Base-by-base conservation (phyloP, 2,113 vertebrate species). In the Orthonyx spaldingii region DNA sequence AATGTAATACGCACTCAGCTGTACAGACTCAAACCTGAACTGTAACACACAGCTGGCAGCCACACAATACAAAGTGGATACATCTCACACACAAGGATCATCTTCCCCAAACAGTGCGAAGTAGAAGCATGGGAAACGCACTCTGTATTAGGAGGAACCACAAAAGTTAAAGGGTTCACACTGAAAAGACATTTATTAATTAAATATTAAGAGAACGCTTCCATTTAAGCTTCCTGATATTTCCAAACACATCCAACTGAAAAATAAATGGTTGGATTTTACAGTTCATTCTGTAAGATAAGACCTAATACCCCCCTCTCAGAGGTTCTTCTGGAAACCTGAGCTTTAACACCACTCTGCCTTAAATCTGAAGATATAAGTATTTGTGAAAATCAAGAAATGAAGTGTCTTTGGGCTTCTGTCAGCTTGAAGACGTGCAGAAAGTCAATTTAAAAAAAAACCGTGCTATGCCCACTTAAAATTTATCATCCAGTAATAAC, bases 101-200 rank as follows among this genome's bases (percentile, higher is more conserved):
- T 24, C 47, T 64, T 71, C 22, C 47, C 56, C 11, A 2, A 59
- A 75, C 1, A 41, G 14, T 15, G 20, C 1, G 0, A 39, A 41
- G 41, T 1, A 16, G 28, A 68, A 60, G 35, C 42, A 57, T 1
- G 7, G 22, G 49, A 92, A 56, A 53, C 6, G 9, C 37, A 81
- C 9, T 57, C 10, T 10, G 18, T 6, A 30, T 53, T 0, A 0
- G 1, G 9, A 70, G 2, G 8, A 81, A 63, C 14, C 11, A 74
- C 15, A 27, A 3, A 63, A 57, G 4, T 33, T 68, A 33, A 22
- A 30, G 9, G 59, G 17, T 42, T 70, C 60, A 77, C 26, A 70
- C 3, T 41, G 46, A 50, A 57, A 74, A 87, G 5, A 24, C 3
- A 12, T 18, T 50, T 74, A 13, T 47, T 55, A 20, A 50, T 44